A percentile compares a stretch with the other conserved stretches of the same genome.
Evolutionary conservation across 2,797 vertebrate species (phyloP).

Genomic region (Heteromormyrus szaboi): DNA sequence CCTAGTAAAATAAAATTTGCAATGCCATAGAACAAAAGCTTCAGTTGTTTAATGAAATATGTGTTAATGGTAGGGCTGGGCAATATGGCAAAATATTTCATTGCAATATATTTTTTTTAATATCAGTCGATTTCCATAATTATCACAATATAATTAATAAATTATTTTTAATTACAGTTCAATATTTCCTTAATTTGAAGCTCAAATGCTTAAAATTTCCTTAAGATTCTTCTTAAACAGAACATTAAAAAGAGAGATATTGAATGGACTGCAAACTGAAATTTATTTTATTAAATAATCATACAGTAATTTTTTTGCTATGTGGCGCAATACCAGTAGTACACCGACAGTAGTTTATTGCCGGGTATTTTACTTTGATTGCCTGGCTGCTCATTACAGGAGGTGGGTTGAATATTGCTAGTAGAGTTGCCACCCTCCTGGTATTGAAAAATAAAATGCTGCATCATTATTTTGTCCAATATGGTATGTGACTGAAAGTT

Average conservation of each 20-base stretch:
- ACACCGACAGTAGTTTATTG: background rate
- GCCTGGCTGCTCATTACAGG: background rate
- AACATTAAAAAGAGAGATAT: background rate
- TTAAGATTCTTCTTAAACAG: background rate
- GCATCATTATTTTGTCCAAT: background rate
- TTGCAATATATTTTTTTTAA: background rate
- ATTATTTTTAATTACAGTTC: background rate
- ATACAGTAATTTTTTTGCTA: background rate
- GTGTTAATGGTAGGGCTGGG: background rate
- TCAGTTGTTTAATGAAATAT: background rate
- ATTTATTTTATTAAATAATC: background rate
- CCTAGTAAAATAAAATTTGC: background rate
- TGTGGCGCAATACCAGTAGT: background rate
- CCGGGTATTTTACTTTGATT: background rate
- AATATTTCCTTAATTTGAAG: background rate
- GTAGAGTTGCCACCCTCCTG: background rate
- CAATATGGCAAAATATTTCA: background rate
- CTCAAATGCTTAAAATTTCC: background rate
- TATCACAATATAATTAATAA: background rate
- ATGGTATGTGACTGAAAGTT: background rate
- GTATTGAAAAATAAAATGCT: background rate
- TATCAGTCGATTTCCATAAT: background rate
- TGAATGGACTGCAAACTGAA: background rate
- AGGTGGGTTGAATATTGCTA: background rate
- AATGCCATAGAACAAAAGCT: background rate